Base-by-base conservation (phyloP, 2,113 vertebrate genomes). In the Pygoscelis antarcticus region DNA sequence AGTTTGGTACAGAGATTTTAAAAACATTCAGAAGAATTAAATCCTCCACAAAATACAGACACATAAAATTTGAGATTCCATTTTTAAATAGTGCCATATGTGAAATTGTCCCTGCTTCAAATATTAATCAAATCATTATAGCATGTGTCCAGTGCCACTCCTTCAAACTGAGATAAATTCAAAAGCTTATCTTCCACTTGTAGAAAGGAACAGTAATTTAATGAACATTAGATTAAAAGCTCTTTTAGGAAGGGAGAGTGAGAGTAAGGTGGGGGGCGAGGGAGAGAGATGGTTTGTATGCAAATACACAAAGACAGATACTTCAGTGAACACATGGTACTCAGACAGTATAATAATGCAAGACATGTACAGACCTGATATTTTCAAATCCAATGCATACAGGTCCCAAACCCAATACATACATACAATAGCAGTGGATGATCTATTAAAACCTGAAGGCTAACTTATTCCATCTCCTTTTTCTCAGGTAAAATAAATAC, bases 191-290 rank as follows among this genome's bases (percentile, higher is more conserved):
- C 36, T 75, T 58, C 34, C 3, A 11, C 6, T 74, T 69, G 6
- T 51, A 61, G 25, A 87, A 69, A 77, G 9, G 12, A 84, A 30
- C 8, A 57, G 6, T 36, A 82, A 64, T 11, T 3, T 26, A 26
- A 29, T 17, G 16, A 58, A 34, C 7, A 36, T 30, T 27, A 79
- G 11, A 20, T 42, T 66, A 62, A 58, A 57, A 79, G 6, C 11
- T 66, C 18, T 78, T 83, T 83, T 20, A 55, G 5, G 27, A 62
- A 58, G 6, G 8, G 16, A 64, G 7, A 36, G 19, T 49, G 18
- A 64, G 38, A 47, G 13, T 7, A 52, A 49, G 13, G 8, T 13
- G 4, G 4, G 6, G 9, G 6, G 1, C 4, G 3, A 7, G 16
- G 12, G 16, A 34, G 32, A 26, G 14, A 44, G 11, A 8, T 32